Base-by-base conservation (phyloP, 2,113 vertebrate species). In the Thunnus maccoyii region DNA sequence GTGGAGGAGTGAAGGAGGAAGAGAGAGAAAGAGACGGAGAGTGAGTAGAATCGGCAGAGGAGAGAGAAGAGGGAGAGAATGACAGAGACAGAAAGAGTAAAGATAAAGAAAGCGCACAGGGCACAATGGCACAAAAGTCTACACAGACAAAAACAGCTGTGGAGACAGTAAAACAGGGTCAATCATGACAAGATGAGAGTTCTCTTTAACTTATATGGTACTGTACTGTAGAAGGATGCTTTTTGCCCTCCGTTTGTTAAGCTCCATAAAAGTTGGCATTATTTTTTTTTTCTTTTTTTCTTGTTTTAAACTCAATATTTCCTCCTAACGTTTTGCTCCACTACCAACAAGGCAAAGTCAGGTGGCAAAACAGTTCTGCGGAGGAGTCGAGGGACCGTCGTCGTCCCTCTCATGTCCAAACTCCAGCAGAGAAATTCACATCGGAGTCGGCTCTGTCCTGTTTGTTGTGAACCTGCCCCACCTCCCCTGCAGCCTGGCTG, bases 91-190 rank as follows among this genome's bases (percentile, higher is more conserved):
- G 64, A 66, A 54, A 82, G 74, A 72, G 66, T 54, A 78, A 76
- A 88, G 75, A 79, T 70, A 81, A 72, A 86, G 56, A 84, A 72
- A 80, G 85, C 78, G 61, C 88, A 91, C 85, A 88, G 89, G 87
- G 91, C 89, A 93, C 90, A 84, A 94, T 92, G 93, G 91, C 92
- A 92, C 87, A 86, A 89, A 88, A 80, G 91, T 93, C 92, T 68
- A 90, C 88, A 93, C 92, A 88, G 88, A 93, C 80, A 89, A 72
- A 92, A 93, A 91, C 84, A 88, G 90, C 90, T 86, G 91, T 91
- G 89, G 73, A 89, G 88, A 92, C 90, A 83, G 73, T 86, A 86
- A 73, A 89, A 89, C 87, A 81, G 82, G 88, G 87, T 89, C 81
- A 83, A 74, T 86, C 63, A 77, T 82, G 88, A 84, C 83, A 83